Percentiles rank a stretch among this genome's conserved stretches.
phyloP scores from a whole-genome alignment of 2,888 invertebrate species.

The Octonoba sinensis region DNA sequence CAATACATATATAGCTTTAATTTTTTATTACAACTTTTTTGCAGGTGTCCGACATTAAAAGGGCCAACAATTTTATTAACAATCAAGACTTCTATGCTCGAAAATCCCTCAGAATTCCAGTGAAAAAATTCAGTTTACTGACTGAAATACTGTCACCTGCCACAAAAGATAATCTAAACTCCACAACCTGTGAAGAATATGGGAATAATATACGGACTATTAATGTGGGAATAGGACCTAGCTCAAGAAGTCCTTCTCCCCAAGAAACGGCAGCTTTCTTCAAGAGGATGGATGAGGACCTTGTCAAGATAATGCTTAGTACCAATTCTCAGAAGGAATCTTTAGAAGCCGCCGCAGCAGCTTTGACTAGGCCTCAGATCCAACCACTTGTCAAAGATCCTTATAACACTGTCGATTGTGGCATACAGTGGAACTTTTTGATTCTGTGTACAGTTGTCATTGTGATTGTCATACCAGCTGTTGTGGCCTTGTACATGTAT shows the following conservation, averaged over 20 bases:
- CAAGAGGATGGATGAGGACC: conserved; percentile 58
- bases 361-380: conserved; percentile 56
- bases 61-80: conserved; percentile 64
- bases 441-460: conserved; percentile 39
- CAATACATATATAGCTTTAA: not conserved
- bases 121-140: conserved; percentile 64
- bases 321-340: conserved; percentile 61
- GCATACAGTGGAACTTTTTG: conserved; percentile 56
- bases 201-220: conserved; percentile 16
- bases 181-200: conserved; percentile 17
- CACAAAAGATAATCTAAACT: conserved; percentile 3
- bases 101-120: conserved; percentile 65
- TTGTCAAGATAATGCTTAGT: conserved; percentile 51
- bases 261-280: conserved; percentile 57
- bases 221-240: conserved; percentile 37
- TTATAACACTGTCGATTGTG: conserved; percentile 59
- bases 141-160: conserved; percentile 56
- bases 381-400: conserved; percentile 58
- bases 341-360: conserved; percentile 51
- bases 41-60: conserved; percentile 64
- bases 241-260: conserved; percentile 38
- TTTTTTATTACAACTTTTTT: not conserved
- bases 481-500: conserved; percentile 43
- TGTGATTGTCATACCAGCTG: conserved; percentile 45
- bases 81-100: conserved; percentile 65